A percentile compares a stretch with the other conserved stretches of the same genome.
phyloP scores from a whole-genome alignment of 2,888 invertebrate genomes.

The Enoplolaimus lenunculus region DNA sequence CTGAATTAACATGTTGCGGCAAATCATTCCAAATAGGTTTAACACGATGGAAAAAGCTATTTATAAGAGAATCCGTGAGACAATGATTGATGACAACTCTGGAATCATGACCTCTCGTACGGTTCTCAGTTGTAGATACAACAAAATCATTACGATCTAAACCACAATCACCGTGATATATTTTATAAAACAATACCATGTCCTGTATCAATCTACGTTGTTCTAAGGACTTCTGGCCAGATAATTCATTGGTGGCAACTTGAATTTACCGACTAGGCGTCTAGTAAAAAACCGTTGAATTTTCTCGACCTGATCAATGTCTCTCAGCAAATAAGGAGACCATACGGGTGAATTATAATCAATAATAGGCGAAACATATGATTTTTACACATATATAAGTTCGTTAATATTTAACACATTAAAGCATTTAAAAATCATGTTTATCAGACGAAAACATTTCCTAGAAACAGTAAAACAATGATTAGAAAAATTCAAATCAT shows the following conservation, averaged over 20 bases:
- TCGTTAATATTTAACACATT: not conserved
- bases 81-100: not conserved
- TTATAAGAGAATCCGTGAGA: not conserved
- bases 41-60: not conserved
- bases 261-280: not conserved
- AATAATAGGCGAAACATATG: conserved; percentile 13
- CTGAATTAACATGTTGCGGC: not conserved
- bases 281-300: conserved; percentile 15
- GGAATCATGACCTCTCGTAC: not conserved
- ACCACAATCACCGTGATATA: conserved; percentile 1
- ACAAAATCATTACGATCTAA: conserved; percentile 1
- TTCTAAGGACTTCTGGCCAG: not conserved
- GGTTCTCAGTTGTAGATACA: not conserved
- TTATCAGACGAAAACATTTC: conserved; percentile 3
- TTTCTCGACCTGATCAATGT: conserved; percentile 14
- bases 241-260: not conserved
- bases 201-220: not conserved
- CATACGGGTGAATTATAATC: conserved; percentile 15
- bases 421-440: conserved; percentile 3
- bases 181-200: not conserved
- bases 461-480: not conserved
- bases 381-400: not conserved
- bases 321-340: conserved; percentile 9
- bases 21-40: not conserved
- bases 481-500: not conserved